Evolutionary conservation across 2,113 vertebrate species (phyloP).

Genomic region (Erythrocercus mccallii): DNA sequence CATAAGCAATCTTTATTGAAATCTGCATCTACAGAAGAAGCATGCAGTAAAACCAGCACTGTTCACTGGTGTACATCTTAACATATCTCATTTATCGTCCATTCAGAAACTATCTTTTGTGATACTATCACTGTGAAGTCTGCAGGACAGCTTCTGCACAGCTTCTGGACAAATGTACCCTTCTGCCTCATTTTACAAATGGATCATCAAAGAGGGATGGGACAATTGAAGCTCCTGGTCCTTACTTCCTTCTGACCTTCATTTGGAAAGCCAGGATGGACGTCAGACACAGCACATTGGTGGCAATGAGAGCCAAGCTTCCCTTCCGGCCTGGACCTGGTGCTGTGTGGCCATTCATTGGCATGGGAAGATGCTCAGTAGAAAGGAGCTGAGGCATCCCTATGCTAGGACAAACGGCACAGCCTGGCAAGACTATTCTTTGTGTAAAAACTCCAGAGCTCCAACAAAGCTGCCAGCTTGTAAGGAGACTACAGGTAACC

Average conservation of each 20-base stretch:
- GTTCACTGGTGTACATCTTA: neutral
- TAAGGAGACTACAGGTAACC: neutral
- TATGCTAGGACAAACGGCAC: accelerated
- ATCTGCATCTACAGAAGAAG: neutral
- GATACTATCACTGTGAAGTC: neutral
- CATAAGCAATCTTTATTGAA: neutral
- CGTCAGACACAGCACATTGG: neutral
- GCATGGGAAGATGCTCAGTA: neutral
- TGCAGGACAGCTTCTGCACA: neutral
- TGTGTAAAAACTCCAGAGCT: neutral
- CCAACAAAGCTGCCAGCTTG: neutral
- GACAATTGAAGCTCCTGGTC: neutral
- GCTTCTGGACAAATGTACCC: neutral
- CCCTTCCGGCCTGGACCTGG: neutral
- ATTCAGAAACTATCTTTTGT: neutral
- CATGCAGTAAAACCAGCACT: neutral
- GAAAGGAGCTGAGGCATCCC: neutral
- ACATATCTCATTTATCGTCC: neutral
- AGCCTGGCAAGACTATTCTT: neutral
- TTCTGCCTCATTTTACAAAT: neutral
- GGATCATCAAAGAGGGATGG: neutral
- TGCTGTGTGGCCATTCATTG: neutral
- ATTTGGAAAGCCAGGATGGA: neutral
- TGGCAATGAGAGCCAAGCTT: neutral
- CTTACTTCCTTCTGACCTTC: neutral